Evolutionary conservation across 2,113 vertebrate species (phyloP), one percentile per base, ranked within the genome.

Genomic region (Gila orcuttii): DNA sequence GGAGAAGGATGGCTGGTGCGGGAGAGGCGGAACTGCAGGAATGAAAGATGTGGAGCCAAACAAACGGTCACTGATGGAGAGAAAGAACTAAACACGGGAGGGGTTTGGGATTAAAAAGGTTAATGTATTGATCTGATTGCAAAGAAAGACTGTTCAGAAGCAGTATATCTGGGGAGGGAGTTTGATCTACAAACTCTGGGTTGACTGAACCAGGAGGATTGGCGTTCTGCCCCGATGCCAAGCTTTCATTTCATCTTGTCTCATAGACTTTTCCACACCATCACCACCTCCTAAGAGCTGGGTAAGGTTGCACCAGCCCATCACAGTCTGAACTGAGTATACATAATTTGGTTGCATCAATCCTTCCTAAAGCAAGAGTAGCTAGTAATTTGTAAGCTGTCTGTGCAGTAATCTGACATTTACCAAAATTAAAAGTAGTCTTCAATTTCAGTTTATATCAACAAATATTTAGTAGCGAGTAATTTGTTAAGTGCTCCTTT

Each of bases 91-190:
- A 88, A 86, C 79, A 87, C 74, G 85, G 88, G 86, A 86, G 85
- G 86, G 88, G 86, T 84, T 88, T 88, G 80, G 88, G 79, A 90
- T 87, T 82, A 86, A 83, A 93, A 91, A 91, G 91, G 92, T 93
- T 93, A 91, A 93, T 88, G 84, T 91, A 94, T 93, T 89, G 93
- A 94, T 92, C 91, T 66, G 66, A 45, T 39, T 12, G 50, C 64
- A 79, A 87, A 83, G 90, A 91, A 89, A 88, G 45, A 73, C 28
- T 79, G 50, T 59, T 59, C 25, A 73, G 74, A 87, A 82, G 39
- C 68, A 57, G 55, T 50, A 80, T 76, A 85, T 64, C 87, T 78
- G 36, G 50, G 55, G 21, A 39, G 31, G 68, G 57, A 79, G 52
- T 60, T 42, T 57, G 77, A 79, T 83, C 66, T 68, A 68, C 62